Base-by-base conservation (phyloP, 2,888 invertebrate species). In the Galerucella pusilla region DNA sequence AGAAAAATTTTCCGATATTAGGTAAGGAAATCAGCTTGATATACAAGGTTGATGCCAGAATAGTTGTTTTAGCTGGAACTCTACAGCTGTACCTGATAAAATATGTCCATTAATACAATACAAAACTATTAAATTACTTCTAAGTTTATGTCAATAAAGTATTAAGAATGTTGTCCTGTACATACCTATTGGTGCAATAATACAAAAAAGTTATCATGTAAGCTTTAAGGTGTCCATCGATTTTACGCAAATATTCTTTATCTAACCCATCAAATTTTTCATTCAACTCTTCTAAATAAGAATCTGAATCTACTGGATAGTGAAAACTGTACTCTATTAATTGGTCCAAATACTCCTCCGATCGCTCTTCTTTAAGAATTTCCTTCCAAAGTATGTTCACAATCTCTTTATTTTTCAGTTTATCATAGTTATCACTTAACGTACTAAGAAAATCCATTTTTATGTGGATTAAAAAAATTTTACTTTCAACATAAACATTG, bases 261-360 rank as follows among this genome's bases (percentile, higher is more conserved):
- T 75, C 54, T 12, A 76, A 63, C 9, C 68, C 68, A 65, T 81
- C 79, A 74, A 78, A 82, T 74, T 80, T 79, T 54, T 76, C 60
- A 69, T 73, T 74, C 28, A 81, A 72, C 25, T 79, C 78, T 74
- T 77, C 77, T 20, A 82, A 73, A 74, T 80, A 82, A 66, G 73
- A 45, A 70, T 80, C 79, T 52, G 80, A 79, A 73, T 82, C 82
- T 42, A 82, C 80, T 52, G 82, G 81, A 71, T 79, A 79, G 54
- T 82, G 81, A 66, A 81, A 80, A 60, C 80, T 81, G 61, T 81
- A 82, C 71, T 81, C 81, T 61, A 81, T 80, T 42, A 81, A 60
- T 25, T 77, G 64, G 35, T 82, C 81, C 5, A 77, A 35, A 54
- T 77, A 63, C 7, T 78, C 69, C 54, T 75, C 72, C 69, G 64